Conservation (phyloP, 2,113 vertebrate species). For the Percina caprodes region DNA sequence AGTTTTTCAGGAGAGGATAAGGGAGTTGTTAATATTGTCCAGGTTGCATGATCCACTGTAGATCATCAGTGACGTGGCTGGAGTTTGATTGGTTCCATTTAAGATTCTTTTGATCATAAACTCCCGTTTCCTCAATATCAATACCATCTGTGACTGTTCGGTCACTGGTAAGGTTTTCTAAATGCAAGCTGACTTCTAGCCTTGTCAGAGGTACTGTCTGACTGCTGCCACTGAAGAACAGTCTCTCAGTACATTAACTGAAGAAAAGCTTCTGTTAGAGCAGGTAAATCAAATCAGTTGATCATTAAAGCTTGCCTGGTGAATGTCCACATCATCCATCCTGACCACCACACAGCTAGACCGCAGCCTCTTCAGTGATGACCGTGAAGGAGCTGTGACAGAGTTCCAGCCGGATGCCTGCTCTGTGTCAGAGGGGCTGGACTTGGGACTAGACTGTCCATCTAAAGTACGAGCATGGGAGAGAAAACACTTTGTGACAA, state of each 20-base stretch:
- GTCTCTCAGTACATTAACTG: background rate
- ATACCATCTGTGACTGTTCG: background rate
- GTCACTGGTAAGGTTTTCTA: background rate
- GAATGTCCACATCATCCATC: conserved; percentile 94
- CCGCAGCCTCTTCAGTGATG: conserved; percentile 89
- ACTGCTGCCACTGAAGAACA: background rate
- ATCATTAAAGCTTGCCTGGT: conserved; percentile 85
- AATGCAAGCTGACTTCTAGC: background rate
- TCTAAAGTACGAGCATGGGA: conserved; percentile 54
- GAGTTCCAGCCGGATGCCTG: conserved; percentile 77
- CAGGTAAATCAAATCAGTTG: conserved; percentile 47
- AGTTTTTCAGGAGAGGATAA: background rate
- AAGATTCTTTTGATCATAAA: background rate
- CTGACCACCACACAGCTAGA: conserved; percentile 93
- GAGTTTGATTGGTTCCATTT: background rate
- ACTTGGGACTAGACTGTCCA: conserved; percentile 70
- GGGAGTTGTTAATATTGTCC: background rate
- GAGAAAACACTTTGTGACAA: background rate
- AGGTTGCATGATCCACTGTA: background rate
- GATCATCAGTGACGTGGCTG: background rate
- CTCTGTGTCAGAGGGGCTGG: conserved; percentile 59
- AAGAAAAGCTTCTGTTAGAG: conserved; percentile 6
- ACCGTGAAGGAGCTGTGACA: conserved; percentile 28
- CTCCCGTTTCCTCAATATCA: background rate
- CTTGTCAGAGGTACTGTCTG: background rate